Percentiles rank a stretch among this genome's conserved stretches.
Conservation (phyloP, 2,888 invertebrate species). For the Rosalia funebris region DNA sequence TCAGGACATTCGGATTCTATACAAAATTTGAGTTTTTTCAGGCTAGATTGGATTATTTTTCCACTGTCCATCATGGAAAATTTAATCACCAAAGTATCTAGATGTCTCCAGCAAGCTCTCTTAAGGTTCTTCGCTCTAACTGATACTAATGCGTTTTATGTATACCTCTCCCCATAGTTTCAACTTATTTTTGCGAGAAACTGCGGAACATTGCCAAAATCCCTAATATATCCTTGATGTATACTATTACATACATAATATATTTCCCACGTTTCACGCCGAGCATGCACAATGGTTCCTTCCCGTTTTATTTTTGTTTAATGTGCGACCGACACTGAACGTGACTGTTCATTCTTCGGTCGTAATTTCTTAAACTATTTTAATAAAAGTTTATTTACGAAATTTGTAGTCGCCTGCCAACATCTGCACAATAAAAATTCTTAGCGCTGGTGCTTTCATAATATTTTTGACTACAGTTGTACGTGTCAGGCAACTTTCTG, state of each 20-base stretch:
- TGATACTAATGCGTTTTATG: neutral
- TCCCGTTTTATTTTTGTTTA: neutral
- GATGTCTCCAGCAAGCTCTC: no score
- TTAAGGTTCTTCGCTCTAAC: no score
- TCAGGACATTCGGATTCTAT: no score
- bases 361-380: slow-evolving; percentile 3
- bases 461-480: neutral
- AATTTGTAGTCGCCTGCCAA: neutral
- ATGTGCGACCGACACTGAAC: neutral
- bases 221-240: neutral
- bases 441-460: neutral
- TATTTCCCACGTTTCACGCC: neutral
- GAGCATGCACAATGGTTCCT: neutral
- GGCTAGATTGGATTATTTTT: no score
- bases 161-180: neutral
- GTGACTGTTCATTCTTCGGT: slow-evolving; percentile 1
- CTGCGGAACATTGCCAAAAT: slow-evolving; percentile 1
- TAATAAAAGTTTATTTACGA: neutral
- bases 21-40: no score
- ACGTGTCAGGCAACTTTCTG: neutral
- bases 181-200: neutral
- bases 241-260: neutral
- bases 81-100: no score
- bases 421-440: slow-evolving; percentile 1
- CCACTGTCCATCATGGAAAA: no score